Evolutionary conservation across 1,140 invertebrate species (phyloP).

Genomic region (Tetragnatha versicolor): DNA sequence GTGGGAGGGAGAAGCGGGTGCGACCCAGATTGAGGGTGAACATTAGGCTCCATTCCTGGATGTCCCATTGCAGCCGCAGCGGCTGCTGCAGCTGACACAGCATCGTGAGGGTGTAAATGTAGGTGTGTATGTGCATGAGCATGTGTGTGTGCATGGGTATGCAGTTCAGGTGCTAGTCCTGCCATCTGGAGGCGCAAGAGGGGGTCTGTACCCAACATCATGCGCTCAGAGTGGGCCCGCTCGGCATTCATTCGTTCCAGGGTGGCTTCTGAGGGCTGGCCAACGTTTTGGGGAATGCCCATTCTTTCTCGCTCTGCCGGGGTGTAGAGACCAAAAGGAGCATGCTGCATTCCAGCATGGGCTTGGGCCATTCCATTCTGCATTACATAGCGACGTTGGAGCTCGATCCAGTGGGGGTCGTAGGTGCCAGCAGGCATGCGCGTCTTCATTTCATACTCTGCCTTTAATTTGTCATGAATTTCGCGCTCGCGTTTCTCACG

Average conservation of each 20-base stretch:
- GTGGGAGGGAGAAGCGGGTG: slow-evolving; percentile 58
- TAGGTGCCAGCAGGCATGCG: slow-evolving; percentile 70
- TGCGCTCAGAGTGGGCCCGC: slow-evolving; percentile 70
- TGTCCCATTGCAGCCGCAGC: slow-evolving; percentile 71
- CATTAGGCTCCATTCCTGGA: slow-evolving; percentile 65
- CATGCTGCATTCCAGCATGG: slow-evolving; percentile 36
- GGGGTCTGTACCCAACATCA: slow-evolving; percentile 76
- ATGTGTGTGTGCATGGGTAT: slow-evolving; percentile 80
- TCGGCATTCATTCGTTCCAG: slow-evolving; percentile 64
- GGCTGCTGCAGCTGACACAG: slow-evolving; percentile 65
- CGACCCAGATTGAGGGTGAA: slow-evolving; percentile 64
- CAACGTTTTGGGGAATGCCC: slow-evolving; percentile 52
- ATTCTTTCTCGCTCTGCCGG: slow-evolving; percentile 55
- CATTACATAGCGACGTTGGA: slow-evolving; percentile 74
- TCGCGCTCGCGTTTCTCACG: slow-evolving; percentile 84
- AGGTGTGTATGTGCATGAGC: slow-evolving; percentile 79
- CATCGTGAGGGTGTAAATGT: slow-evolving; percentile 80
- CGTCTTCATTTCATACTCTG: slow-evolving; percentile 75
- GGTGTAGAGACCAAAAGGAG: slow-evolving; percentile 47
- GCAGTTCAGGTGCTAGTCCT: slow-evolving; percentile 78
- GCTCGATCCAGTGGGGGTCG: slow-evolving; percentile 90
- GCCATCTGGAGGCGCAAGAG: slow-evolving; percentile 86
- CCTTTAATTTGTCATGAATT: slow-evolving; percentile 71
- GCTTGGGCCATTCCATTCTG: slow-evolving; percentile 19
- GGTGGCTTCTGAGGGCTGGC: slow-evolving; percentile 49